Evolutionary conservation across 2,113 vertebrate species (phyloP).

Genomic region (Hydrochoerus hydrochaeris): DNA sequence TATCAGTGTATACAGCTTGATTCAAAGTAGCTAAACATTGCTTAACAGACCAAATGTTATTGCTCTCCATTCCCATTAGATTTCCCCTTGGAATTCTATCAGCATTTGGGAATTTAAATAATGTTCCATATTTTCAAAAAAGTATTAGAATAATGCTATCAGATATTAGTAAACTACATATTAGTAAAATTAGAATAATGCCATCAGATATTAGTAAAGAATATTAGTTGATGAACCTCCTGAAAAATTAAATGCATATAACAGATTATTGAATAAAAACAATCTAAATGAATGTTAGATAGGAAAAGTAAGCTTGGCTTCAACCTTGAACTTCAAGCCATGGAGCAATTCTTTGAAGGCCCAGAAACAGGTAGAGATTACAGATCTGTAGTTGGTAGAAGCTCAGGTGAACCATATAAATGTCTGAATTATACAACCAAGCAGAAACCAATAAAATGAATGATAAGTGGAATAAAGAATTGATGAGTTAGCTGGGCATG

Average conservation of each 20-base stretch:
- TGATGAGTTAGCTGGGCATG: too few relatives aligned
- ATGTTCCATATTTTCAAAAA: background rate
- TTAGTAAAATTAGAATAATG: background rate
- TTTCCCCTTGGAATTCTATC: background rate
- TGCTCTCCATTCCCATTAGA: background rate
- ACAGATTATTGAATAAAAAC: background rate
- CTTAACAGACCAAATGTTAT: background rate
- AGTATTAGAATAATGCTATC: background rate
- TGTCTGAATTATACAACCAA: conserved; percentile 12
- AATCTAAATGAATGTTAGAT: background rate
- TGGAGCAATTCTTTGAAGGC: background rate
- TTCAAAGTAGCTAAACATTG: background rate
- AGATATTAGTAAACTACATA: background rate
- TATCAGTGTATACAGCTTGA: background rate
- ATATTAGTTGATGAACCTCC: background rate
- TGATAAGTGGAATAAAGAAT: background rate
- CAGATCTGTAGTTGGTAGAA: background rate
- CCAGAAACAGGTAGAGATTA: background rate
- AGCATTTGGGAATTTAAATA: background rate
- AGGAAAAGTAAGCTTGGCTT: background rate
- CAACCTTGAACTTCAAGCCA: background rate
- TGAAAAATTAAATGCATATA: background rate
- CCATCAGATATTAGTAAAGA: background rate
- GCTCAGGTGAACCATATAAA: background rate
- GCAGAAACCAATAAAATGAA: conserved; percentile 30